Conservation (phyloP, 1,140 invertebrate genomes). For the Drosophila persimilis region DNA sequence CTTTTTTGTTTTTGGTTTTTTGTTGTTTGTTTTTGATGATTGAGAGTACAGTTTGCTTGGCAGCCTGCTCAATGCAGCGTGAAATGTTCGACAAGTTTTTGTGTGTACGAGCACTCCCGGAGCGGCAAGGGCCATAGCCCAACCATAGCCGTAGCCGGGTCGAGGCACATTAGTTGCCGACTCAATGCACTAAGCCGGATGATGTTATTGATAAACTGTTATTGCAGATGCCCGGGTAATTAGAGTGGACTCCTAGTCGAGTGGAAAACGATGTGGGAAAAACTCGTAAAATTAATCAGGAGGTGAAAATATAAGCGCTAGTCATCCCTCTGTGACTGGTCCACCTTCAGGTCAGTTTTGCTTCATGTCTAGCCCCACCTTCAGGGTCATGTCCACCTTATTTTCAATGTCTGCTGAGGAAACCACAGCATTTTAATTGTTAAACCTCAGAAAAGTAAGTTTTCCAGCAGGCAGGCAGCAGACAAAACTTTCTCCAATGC, state of each 20-base stretch:
- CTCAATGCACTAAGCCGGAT: constrained; percentile 64
- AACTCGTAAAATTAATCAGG: constrained; percentile 17
- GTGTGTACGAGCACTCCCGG: constrained; percentile 17
- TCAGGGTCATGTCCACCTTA: constrained; percentile 7
- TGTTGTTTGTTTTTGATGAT: constrained; percentile 20
- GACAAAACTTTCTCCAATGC: constrained; percentile 59
- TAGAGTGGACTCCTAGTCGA: constrained; percentile 25
- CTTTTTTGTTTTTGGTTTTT: constrained; percentile 40
- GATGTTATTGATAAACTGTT: constrained; percentile 63
- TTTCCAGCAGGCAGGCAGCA: constrained; percentile 16
- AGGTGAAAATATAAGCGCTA: not conserved
- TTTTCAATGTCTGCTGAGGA: constrained; percentile 9
- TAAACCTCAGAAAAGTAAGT: constrained; percentile 66
- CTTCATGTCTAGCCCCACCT: not conserved
- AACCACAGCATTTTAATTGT: constrained; percentile 57
- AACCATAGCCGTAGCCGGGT: no score
- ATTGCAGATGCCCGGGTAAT: constrained; percentile 27
- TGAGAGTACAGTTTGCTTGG: constrained; percentile 25
- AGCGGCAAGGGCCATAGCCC: no score
- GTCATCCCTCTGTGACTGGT: not conserved
- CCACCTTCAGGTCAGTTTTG: not conserved
- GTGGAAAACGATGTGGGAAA: constrained; percentile 47
- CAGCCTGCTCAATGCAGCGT: constrained; percentile 58
- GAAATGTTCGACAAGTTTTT: constrained; percentile 61
- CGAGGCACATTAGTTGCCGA: constrained; percentile 54